Percentiles rank a stretch among this genome's conserved stretches.
Conservation (phyloP, 2,113 vertebrate genomes). For the Cercopithecus mona region DNA sequence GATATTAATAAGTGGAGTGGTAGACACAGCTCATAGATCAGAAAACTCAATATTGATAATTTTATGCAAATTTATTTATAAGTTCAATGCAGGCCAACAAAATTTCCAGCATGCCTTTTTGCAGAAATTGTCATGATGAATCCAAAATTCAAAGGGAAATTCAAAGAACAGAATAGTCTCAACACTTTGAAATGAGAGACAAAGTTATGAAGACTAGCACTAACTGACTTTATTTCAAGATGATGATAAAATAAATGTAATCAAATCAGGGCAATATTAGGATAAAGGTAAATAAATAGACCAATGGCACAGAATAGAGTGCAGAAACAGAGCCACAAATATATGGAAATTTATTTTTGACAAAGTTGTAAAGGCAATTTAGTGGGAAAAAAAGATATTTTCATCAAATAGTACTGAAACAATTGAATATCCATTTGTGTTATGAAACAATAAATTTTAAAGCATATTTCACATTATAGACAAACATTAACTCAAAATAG, state of each 20-base stretch:
- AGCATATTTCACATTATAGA: neutral
- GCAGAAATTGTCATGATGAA: too few species aligned
- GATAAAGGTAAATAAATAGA: neutral
- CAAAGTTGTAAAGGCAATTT: neutral
- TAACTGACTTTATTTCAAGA: neutral
- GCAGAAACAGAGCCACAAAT: neutral
- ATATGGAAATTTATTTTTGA: neutral
- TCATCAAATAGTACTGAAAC: neutral
- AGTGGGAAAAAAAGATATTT: neutral
- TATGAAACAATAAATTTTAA: neutral
- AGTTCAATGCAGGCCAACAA: too few species aligned
- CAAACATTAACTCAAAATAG: neutral
- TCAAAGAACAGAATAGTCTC: too few species aligned
- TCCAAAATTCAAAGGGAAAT: too few species aligned
- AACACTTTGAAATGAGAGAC: too few species aligned
- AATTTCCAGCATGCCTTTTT: too few species aligned
- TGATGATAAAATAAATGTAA: neutral
- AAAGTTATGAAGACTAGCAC: too few species aligned
- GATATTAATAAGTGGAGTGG: too few species aligned
- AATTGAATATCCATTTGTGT: neutral
- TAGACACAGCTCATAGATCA: too few species aligned
- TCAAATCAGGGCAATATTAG: neutral
- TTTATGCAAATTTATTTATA: too few species aligned
- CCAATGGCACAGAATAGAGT: neutral
- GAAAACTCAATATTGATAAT: too few species aligned